Percentiles rank a stretch among this genome's conserved stretches.
Evolutionary conservation across 2,888 invertebrate species (phyloP).

Genomic region (Belgica antarctica): DNA sequence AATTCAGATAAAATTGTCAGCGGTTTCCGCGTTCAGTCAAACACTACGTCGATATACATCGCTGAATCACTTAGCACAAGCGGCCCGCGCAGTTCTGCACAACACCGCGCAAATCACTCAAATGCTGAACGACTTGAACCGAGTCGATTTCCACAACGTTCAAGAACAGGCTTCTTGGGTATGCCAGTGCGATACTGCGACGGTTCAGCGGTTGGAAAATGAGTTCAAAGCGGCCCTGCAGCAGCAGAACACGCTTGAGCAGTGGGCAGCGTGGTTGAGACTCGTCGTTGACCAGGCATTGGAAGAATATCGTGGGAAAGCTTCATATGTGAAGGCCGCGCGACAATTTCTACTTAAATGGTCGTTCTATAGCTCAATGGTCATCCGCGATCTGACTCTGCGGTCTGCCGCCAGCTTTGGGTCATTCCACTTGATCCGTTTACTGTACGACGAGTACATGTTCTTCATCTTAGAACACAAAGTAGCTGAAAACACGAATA

Average conservation of each 20-base stretch:
- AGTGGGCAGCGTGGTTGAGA: conserved; percentile 98
- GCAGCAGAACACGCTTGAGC: conserved; percentile 89
- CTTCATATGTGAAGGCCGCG: conserved; percentile 79
- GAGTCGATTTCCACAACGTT: conserved; percentile 97
- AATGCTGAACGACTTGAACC: conserved; percentile 94
- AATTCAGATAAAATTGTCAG: conserved; percentile 76
- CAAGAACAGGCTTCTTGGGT: conserved; percentile 95
- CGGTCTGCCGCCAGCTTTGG: conserved; percentile 97
- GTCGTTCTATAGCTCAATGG: conserved; percentile 98
- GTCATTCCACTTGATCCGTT: conserved; percentile 94
- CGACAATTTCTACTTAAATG: conserved; percentile 94
- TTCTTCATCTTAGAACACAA: conserved; percentile 96
- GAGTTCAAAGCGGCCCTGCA: conserved; percentile 91
- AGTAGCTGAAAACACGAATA: conserved; percentile 85
- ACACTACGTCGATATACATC: conserved; percentile 94
- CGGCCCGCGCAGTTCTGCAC: conserved; percentile 89
- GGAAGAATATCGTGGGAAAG: conserved; percentile 80
- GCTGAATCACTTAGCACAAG: conserved; percentile 87
- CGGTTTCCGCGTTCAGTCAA: conserved; percentile 90
- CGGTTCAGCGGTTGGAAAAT: conserved; percentile 78
- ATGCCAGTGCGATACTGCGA: conserved; percentile 86
- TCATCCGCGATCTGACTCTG: conserved; percentile 93
- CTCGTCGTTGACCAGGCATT: conserved; percentile 86
- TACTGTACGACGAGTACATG: conserved; percentile 99
- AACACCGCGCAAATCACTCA: conserved; percentile 92